phyloP scores from a whole-genome alignment of 2,797 vertebrate genomes.

The Epinephelus malabaricus region DNA sequence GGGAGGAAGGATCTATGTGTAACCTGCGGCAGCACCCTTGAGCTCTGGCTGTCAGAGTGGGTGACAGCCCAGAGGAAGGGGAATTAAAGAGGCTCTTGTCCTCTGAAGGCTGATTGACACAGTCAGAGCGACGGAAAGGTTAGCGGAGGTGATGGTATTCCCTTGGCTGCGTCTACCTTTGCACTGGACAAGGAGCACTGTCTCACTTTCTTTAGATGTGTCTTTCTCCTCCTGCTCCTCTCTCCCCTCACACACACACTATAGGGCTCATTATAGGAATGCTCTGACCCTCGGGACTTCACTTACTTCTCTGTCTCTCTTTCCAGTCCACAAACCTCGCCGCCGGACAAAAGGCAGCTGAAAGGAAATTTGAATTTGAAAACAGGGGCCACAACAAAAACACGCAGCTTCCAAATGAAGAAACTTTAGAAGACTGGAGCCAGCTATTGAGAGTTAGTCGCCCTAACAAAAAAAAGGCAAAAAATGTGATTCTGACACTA shows the following conservation, averaged over 20 bases:
- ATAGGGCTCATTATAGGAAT: conserved; percentile 77
- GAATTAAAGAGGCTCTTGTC: conserved; percentile 75
- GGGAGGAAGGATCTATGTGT: conserved; percentile 30
- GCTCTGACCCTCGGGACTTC: conserved; percentile 80
- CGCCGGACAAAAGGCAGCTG: conserved; percentile 83
- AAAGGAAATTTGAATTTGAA: conserved; percentile 88
- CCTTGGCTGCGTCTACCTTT: conserved; percentile 62
- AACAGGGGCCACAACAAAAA: conserved; percentile 82
- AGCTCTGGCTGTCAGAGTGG: conserved; percentile 52
- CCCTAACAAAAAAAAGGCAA: conserved; percentile 6
- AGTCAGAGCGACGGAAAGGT: conserved; percentile 61
- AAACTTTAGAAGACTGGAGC: conserved; percentile 71
- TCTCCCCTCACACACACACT: conserved; percentile 52
- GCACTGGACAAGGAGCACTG: conserved; percentile 53
- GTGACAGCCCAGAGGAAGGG: conserved; percentile 55
- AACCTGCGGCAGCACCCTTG: conserved; percentile 61
- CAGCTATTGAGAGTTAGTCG: conserved; percentile 64
- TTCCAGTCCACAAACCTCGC: conserved; percentile 86
- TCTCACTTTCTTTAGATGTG: conserved; percentile 67
- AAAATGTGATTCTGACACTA: conserved; percentile 74
- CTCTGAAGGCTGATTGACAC: conserved; percentile 72
- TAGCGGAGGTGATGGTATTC: conserved; percentile 69
- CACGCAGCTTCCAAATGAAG: conserved; percentile 63
- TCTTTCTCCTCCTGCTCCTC: conserved; percentile 31
- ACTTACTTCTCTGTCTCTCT: conserved; percentile 79